Percentiles rank a stretch among this genome's conserved stretches.
Evolutionary conservation across 2,888 invertebrate genomes (phyloP).

Genomic region (Catocala sponsa): DNA sequence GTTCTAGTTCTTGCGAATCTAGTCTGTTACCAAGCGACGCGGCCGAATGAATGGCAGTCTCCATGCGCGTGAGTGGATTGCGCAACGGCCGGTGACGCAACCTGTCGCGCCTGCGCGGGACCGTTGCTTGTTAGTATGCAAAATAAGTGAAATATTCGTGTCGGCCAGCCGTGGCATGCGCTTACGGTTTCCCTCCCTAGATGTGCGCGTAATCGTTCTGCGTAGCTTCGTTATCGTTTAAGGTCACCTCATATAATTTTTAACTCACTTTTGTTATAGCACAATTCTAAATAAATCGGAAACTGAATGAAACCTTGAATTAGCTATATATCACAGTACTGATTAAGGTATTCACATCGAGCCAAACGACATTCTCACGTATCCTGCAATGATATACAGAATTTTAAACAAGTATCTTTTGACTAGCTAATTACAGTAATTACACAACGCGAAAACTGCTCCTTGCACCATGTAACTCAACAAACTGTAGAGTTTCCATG

Average conservation of each 20-base stretch:
- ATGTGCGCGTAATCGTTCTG: constrained; percentile 51
- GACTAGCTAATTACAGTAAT: constrained; percentile 6
- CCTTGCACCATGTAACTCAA: constrained; percentile 4
- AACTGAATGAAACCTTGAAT: too few relatives aligned
- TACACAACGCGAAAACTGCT: constrained; percentile 5
- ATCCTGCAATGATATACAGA: too few relatives aligned
- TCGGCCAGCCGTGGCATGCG: constrained; percentile 65
- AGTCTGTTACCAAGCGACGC: constrained; percentile 74
- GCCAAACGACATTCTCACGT: too few relatives aligned
- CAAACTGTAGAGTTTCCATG: constrained; percentile 17
- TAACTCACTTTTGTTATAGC: constrained; percentile 1
- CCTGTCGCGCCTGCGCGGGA: constrained; percentile 66
- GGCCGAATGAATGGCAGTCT: constrained; percentile 79
- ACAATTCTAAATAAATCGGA: not conserved
- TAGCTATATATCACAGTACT: too few relatives aligned
- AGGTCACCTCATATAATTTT: constrained; percentile 31
- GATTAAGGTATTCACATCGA: too few relatives aligned
- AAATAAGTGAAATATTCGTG: constrained; percentile 80
- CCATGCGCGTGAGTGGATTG: constrained; percentile 79
- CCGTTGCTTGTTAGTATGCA: constrained; percentile 83
- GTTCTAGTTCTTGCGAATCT: constrained; percentile 54
- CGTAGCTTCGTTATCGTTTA: constrained; percentile 47
- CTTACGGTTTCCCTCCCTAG: constrained; percentile 67
- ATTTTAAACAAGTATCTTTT: not conserved
- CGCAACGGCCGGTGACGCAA: constrained; percentile 79